Base-by-base conservation (phyloP, 2,113 vertebrate species). In the Nestor notabilis region DNA sequence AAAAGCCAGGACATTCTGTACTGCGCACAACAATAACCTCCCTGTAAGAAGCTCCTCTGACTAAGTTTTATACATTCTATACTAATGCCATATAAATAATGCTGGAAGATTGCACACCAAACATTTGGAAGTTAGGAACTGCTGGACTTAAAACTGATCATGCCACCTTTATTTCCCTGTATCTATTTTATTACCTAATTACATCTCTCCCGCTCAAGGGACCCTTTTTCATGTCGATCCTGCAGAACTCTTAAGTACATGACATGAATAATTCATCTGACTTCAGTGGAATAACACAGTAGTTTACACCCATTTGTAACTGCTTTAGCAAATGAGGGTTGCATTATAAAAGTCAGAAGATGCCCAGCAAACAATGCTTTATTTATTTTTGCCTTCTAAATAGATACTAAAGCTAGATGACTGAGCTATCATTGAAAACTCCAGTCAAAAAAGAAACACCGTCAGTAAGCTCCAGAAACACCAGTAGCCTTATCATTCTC, bases 241-340 rank as follows among this genome's bases (percentile, higher is more conserved):
- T 63, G 41, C 46, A 66, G 60, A 92, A 70, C 13, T 47, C 24
- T 41, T 14, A 72, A 65, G 63, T 65, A 53, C 28, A 44, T 35
- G 55, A 77, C n/a, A 89, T 69, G 64, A 95, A 81, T 90, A 95
- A 90, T 78, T 92, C 83, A 93, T 17, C 43, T 53, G 56, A 50
- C 17, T 88, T 93, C 75, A 65, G 13, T 17, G 23, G n/a, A 83
- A 87, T 43, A 25, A 37, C 47, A 63, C 29, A 68, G 58, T 2
- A 75, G 35, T 81, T 92, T 80, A 90, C 72, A 89, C 21, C 37
- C 43, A 81, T 56, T 78, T 89, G 33, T 61, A 80, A 88, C 27
- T 2, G 2, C 50, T 74, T 89, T 46, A 92, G 66, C 11, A 60
- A 92, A 72, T 52, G 39, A 86, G 13, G 7, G 12, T 21, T 79